Conservation (phyloP, 2,113 vertebrate species). For the Peucedramus taeniatus region DNA sequence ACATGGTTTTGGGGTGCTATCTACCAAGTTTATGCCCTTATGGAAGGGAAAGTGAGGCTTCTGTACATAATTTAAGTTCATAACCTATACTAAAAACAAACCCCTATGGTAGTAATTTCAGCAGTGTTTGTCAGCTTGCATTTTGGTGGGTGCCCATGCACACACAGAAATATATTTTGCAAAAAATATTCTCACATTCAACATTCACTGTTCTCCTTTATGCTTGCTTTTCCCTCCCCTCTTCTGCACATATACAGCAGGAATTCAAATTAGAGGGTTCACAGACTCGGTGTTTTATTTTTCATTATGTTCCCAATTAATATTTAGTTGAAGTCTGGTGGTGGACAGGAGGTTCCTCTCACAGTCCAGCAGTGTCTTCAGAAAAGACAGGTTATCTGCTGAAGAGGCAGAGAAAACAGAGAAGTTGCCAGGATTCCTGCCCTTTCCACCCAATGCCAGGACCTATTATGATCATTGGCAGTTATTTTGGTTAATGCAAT, state of each 20-base stretch:
- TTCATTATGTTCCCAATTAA: background rate
- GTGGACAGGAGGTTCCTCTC: background rate
- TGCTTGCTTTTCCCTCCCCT: background rate
- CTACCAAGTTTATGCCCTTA: background rate
- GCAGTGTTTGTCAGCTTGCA: background rate
- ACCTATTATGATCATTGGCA: background rate
- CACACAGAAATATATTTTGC: background rate
- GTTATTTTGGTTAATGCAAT: background rate
- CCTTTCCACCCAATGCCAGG: background rate
- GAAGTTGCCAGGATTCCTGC: background rate
- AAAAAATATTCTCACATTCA: background rate
- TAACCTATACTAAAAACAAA: background rate
- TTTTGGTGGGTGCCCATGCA: background rate
- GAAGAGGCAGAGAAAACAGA: background rate
- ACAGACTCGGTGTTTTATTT: background rate
- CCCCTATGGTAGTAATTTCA: background rate
- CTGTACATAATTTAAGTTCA: background rate
- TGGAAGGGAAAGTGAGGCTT: background rate
- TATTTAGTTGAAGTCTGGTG: background rate
- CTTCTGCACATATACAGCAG: background rate
- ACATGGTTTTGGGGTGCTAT: background rate
- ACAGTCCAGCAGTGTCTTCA: background rate
- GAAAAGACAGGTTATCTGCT: background rate
- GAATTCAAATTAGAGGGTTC: background rate
- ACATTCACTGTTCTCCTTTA: background rate